Evolutionary conservation across 2,797 vertebrate species (phyloP).

Genomic region (Denticeps clupeoides): DNA sequence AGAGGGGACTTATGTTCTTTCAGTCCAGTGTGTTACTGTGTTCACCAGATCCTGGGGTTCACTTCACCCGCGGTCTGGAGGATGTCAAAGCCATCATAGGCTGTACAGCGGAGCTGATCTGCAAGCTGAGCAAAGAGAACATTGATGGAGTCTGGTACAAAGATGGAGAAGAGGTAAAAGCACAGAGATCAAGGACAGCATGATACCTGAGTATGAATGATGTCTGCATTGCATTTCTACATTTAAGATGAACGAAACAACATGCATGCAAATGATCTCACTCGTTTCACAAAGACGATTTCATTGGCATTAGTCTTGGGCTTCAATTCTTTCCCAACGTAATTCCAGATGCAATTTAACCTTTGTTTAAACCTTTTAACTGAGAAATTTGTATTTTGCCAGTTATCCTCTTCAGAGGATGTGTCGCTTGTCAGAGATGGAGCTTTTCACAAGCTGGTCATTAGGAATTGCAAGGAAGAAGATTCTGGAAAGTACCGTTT

Average conservation of each 20-base stretch:
- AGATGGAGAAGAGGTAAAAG: slow-evolving; percentile 68
- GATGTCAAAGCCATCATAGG: slow-evolving; percentile 58
- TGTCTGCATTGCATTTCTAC: no score
- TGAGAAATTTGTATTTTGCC: background rate
- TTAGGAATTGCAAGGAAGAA: slow-evolving; percentile 59
- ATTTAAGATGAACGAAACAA: no score
- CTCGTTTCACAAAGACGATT: no score
- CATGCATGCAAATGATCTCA: no score
- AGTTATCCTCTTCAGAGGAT: slow-evolving; percentile 63
- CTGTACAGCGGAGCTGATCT: slow-evolving; percentile 58
- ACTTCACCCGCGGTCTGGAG: slow-evolving; percentile 60
- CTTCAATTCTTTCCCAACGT: no score
- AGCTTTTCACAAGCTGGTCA: slow-evolving; percentile 54
- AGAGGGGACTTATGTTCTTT: no score
- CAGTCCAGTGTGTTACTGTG: no score
- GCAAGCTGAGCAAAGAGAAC: slow-evolving; percentile 58
- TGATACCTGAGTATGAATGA: no score
- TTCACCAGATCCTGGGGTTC: slow-evolving; percentile 51
- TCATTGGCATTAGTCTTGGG: no score
- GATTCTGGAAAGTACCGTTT: slow-evolving; percentile 72
- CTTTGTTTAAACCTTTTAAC: no score
- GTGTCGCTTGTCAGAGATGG: slow-evolving; percentile 61
- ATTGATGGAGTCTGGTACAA: slow-evolving; percentile 74
- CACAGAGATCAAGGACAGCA: background rate
- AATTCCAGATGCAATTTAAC: no score